Conservation (phyloP, 2,113 vertebrate species). For the Solea solea region DNA sequence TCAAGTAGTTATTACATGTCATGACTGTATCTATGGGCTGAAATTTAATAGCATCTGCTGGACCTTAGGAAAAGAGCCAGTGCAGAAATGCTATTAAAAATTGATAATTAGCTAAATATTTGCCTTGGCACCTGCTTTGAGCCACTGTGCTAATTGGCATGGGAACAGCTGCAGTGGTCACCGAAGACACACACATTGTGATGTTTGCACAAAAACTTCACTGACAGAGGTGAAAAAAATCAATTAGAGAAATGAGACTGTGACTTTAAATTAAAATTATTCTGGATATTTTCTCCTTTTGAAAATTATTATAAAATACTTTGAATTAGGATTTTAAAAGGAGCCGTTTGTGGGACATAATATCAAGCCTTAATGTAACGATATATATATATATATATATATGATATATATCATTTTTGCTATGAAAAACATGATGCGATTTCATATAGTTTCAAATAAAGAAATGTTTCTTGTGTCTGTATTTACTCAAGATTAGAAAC, state of each 20-base stretch:
- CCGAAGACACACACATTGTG: constrained; percentile 39
- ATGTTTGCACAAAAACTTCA: constrained; percentile 40
- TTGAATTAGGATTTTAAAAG: too few relatives aligned
- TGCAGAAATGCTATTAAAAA: constrained; percentile 96
- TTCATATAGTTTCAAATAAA: too few relatives aligned
- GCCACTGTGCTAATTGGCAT: constrained; percentile 90
- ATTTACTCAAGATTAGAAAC: too few relatives aligned
- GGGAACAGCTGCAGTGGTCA: constrained; percentile 68
- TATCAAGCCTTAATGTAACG: too few relatives aligned
- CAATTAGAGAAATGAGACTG: constrained; percentile 46
- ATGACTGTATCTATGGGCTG: constrained; percentile 99
- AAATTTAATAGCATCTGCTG: constrained; percentile 99
- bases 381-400: too few relatives aligned
- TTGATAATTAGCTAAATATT: constrained; percentile 99
- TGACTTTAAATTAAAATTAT: neutral
- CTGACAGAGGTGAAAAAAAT: constrained; percentile 44
- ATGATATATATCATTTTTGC: too few relatives aligned
- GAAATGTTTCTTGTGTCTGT: too few relatives aligned
- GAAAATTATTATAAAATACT: neutral
- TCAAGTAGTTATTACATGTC: constrained; percentile 99
- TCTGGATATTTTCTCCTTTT: constrained; percentile 13
- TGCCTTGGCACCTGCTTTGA: constrained; percentile 91
- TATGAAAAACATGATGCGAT: too few relatives aligned
- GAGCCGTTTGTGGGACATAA: too few relatives aligned
- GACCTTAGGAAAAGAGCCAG: constrained; percentile 94